Evolutionary conservation across 2,113 vertebrate genomes (phyloP).

Genomic region (Limnothrissa miodon): DNA sequence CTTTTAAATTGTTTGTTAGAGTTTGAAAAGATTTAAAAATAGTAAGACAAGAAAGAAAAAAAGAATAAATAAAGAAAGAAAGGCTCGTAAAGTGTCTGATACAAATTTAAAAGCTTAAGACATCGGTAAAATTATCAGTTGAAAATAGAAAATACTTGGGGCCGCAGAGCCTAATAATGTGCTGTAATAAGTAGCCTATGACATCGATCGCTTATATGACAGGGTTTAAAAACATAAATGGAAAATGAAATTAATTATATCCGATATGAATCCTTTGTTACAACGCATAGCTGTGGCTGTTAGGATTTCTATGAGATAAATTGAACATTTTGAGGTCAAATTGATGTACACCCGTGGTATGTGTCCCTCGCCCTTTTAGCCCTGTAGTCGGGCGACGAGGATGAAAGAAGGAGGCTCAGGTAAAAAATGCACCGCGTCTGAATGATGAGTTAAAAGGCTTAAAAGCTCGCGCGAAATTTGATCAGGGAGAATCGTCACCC

Average conservation of each 20-base stretch:
- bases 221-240: background rate
- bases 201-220: background rate
- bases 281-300: background rate
- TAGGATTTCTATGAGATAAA: background rate
- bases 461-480: conserved; percentile 98
- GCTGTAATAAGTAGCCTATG: no score
- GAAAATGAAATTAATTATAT: background rate
- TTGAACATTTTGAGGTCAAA: background rate
- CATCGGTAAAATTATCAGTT: no score
- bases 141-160: no score
- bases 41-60: no score
- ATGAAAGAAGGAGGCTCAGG: conserved; percentile 49
- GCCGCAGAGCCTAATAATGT: no score
- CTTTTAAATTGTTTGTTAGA: background rate
- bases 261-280: background rate
- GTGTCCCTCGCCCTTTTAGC: conserved; percentile 56
- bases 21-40: no score
- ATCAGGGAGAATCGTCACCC: conserved; percentile 99
- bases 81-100: no score
- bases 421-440: background rate
- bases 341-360: background rate
- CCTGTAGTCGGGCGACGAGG: conserved; percentile 82
- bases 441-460: conserved; percentile 87
- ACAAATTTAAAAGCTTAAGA: no score
- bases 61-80: no score